phyloP scores from a whole-genome alignment of 2,888 invertebrate genomes.

The Magallana nippona region DNA sequence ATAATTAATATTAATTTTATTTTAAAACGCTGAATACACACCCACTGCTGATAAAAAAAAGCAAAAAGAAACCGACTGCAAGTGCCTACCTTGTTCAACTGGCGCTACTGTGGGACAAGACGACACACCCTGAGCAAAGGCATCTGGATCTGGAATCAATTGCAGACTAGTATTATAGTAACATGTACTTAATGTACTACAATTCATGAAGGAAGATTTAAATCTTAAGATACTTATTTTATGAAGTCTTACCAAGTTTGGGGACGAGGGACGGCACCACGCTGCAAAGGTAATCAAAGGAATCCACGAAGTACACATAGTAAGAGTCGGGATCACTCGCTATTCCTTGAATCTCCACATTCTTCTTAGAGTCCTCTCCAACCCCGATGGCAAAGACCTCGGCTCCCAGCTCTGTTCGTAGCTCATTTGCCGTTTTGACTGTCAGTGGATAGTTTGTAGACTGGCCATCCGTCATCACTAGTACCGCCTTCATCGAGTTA shows the following conservation, averaged over 20 bases:
- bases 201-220: too few species aligned
- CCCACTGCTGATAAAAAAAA: not conserved
- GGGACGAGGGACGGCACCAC: conserved; percentile 46
- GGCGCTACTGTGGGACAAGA: conserved; percentile 14
- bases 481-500: conserved; percentile 38
- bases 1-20: not conserved
- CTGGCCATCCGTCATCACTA: conserved; percentile 50
- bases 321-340: conserved; percentile 49
- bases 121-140: not conserved
- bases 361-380: conserved; percentile 37
- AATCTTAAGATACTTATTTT: not conserved
- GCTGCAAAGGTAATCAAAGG: conserved; percentile 44
- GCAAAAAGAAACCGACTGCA: not conserved
- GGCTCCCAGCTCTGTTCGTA: conserved; percentile 15
- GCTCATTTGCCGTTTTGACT: conserved; percentile 11
- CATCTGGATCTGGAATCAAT: conserved; percentile 25
- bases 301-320: conserved; percentile 45
- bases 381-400: conserved; percentile 51
- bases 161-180: too few species aligned
- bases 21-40: not conserved
- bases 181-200: not conserved
- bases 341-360: conserved; percentile 41
- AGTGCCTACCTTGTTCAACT: not conserved
- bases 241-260: conserved; percentile 44
- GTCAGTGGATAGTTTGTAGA: conserved; percentile 39